A percentile compares a stretch with the other conserved stretches of the same genome.
These are phyloP conservation scores for Agapostemon virescens DNA, from an alignment of 2,888 invertebrate species.

Conservation along the genomic window DNA sequence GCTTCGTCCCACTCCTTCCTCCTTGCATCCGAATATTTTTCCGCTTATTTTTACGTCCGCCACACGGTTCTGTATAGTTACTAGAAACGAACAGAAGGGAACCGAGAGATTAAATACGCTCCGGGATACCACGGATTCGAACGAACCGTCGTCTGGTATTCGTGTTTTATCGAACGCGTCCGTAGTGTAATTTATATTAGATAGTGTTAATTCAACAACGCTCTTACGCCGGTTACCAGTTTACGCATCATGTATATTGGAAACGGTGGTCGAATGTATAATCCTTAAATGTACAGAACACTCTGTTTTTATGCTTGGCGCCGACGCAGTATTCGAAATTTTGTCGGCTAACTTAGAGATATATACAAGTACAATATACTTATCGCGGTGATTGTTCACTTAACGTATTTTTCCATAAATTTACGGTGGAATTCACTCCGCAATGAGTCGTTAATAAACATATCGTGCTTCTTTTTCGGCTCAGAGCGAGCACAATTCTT, in stretches of 20 bases:
- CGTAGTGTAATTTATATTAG: no score
- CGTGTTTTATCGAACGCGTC: constrained; percentile 1
- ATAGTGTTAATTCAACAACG: neutral
- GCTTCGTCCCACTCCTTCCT: constrained; percentile 14
- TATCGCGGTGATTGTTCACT: constrained; percentile 82
- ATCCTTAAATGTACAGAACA: neutral
- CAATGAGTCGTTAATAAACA: constrained; percentile 98
- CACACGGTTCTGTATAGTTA: constrained; percentile 22
- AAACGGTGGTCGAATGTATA: neutral
- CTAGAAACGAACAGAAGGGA: neutral
- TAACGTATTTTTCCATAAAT: constrained; percentile 99
- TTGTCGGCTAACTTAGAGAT: constrained; percentile 44
- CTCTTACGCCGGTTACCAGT: neutral
- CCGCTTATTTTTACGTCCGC: constrained; percentile 38
- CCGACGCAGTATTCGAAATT: neutral
- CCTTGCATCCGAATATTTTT: constrained; percentile 20
- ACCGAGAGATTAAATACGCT: neutral
- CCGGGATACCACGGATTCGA: constrained; percentile 9
- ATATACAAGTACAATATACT: constrained; percentile 52
- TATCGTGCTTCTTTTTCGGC: constrained; percentile 91
- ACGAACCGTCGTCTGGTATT: neutral
- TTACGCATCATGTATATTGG: neutral
- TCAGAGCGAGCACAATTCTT: constrained; percentile 99
- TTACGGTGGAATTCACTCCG: constrained; percentile 99
- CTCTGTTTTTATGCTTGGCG: neutral